Conservation (phyloP, 2,888 invertebrate genomes). For the Gymnosoma rotundatum region DNA sequence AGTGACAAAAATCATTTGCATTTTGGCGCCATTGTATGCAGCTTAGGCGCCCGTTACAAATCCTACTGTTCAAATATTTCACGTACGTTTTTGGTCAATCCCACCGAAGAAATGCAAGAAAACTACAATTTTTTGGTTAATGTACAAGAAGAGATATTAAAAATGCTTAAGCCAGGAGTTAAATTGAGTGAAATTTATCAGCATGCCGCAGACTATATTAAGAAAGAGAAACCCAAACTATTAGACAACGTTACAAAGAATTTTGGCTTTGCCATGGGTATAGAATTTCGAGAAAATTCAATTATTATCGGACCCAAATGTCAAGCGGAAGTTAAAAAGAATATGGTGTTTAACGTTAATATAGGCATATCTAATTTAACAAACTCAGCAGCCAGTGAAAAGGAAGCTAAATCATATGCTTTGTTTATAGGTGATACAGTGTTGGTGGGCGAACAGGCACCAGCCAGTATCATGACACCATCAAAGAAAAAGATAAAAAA, state of each 20-base stretch:
- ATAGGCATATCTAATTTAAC: constrained; percentile 93
- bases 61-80: constrained; percentile 99
- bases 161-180: constrained; percentile 90
- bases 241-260: constrained; percentile 96
- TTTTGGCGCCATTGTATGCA: constrained; percentile 98
- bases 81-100: constrained; percentile 97
- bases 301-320: constrained; percentile 96
- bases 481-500: constrained; percentile 98
- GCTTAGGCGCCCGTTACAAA: constrained; percentile 96
- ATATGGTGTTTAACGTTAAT: constrained; percentile 98
- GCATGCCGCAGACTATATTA: constrained; percentile 89
- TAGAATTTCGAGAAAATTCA: constrained; percentile 98
- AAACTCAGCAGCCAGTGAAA: constrained; percentile 92
- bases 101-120: constrained; percentile 89
- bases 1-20: constrained; percentile 97
- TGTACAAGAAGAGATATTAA: constrained; percentile 94
- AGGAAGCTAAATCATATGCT: constrained; percentile 94
- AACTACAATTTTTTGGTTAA: constrained; percentile 96
- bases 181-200: constrained; percentile 95
- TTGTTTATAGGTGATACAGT: constrained; percentile 98
- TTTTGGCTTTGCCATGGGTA: constrained; percentile 98
- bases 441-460: constrained; percentile 93
- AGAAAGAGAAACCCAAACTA: constrained; percentile 92
- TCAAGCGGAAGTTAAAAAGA: constrained; percentile 89
- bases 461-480: constrained; percentile 93